phyloP scores from a whole-genome alignment of 2,888 invertebrate species.

The Chrysolina oricalcia region DNA sequence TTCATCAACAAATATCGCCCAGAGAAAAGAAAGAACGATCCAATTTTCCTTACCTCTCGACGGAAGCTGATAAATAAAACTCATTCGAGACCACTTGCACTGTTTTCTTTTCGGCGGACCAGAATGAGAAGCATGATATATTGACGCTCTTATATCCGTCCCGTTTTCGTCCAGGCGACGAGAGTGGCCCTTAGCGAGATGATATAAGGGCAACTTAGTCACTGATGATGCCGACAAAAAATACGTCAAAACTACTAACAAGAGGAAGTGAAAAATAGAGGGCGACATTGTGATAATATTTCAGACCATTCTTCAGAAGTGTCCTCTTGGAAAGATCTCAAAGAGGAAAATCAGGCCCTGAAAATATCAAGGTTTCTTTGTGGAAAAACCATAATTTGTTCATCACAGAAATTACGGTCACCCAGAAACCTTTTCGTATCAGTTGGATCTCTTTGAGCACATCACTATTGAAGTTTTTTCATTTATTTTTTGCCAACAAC shows the following conservation, averaged over 20 bases:
- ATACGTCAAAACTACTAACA: neutral
- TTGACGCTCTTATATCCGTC: neutral
- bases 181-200: neutral
- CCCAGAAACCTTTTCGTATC: no score
- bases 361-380: no score
- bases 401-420: no score
- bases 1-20: neutral
- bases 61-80: neutral
- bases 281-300: neutral
- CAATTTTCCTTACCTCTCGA: neutral
- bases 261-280: neutral
- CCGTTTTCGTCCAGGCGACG: neutral
- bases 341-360: no score
- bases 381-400: no score
- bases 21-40: neutral
- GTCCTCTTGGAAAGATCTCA: no score
- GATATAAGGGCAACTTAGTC: conserved; percentile 16
- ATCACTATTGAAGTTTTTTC: no score
- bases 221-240: conserved; percentile 14
- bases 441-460: no score
- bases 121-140: neutral
- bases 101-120: conserved; percentile 9
- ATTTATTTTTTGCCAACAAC: no score
- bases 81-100: neutral
- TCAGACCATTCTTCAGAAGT: neutral